Evolutionary conservation across 1,140 invertebrate species (phyloP).

Genomic region (Zaprionus ghesquierei): DNA sequence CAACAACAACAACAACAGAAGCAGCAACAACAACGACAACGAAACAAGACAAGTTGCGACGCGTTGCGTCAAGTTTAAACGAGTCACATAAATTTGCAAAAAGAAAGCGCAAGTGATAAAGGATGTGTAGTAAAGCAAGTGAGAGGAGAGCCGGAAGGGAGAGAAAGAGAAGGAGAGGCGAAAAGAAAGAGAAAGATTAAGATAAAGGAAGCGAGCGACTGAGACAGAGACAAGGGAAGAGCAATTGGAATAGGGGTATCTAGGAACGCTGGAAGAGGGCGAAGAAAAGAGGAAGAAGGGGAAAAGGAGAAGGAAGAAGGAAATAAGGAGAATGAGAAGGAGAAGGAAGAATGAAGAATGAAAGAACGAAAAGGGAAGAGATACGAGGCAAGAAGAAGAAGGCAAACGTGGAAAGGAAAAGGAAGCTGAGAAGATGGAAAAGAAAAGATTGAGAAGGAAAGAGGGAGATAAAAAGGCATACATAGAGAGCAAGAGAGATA

Average conservation of each 20-base stretch:
- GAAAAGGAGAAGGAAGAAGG: neutral
- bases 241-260: too few relatives aligned
- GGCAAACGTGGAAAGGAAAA: too few relatives aligned
- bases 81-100: constrained; percentile 53
- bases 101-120: constrained; percentile 17
- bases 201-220: neutral
- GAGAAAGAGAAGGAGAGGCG: neutral
- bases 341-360: neutral
- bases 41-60: constrained; percentile 12
- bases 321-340: neutral
- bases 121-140: neutral
- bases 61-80: constrained; percentile 42
- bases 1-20: constrained; percentile 26
- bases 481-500: neutral
- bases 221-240: neutral
- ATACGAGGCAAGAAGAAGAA: too few relatives aligned
- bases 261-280: too few relatives aligned
- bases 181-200: neutral
- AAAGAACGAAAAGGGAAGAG: constrained; percentile 4
- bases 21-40: constrained; percentile 25
- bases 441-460: constrained; percentile 5
- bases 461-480: neutral
- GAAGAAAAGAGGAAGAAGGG: too few relatives aligned
- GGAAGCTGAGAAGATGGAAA: neutral
- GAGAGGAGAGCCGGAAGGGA: neutral